phyloP scores from a whole-genome alignment of 2,888 invertebrate species.

The Girardia tigrina region DNA sequence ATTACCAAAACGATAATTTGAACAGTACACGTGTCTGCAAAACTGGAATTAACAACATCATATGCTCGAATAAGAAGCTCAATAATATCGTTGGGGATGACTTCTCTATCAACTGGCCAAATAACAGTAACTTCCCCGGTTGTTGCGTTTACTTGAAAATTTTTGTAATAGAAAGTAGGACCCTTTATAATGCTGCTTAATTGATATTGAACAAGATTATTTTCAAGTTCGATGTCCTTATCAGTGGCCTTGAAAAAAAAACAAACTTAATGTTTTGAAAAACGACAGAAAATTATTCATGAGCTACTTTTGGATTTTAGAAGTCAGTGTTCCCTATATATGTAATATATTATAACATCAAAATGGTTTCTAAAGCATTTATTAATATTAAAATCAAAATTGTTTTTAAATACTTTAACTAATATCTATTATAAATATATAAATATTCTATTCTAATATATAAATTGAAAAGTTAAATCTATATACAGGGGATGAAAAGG shows the following conservation, averaged over 20 bases:
- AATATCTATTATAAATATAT: too few relatives aligned
- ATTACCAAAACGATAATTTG: not conserved
- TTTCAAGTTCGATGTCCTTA: not conserved
- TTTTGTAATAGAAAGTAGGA: not conserved
- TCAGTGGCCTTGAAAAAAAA: not conserved
- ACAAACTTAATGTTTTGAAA: too few relatives aligned
- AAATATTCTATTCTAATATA: too few relatives aligned
- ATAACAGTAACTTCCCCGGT: not conserved
- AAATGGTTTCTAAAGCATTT: too few relatives aligned
- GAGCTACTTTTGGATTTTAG: too few relatives aligned
- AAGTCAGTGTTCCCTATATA: too few relatives aligned
- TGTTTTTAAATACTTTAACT: too few relatives aligned
- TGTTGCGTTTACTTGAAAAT: not conserved
- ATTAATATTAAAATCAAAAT: too few relatives aligned
- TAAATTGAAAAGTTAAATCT: too few relatives aligned
- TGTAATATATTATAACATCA: too few relatives aligned
- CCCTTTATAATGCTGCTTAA: not conserved
- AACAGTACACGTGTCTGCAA: not conserved
- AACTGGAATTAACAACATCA: not conserved
- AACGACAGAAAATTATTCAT: too few relatives aligned
- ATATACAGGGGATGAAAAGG: too few relatives aligned
- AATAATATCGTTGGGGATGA: not conserved
- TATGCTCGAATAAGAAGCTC: not conserved
- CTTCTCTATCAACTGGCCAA: not conserved
- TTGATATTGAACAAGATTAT: not conserved